A percentile compares a stretch with the other conserved stretches of the same genome.
phyloP scores from a whole-genome alignment of 2,888 invertebrate species.

The Leucozona laternaria region DNA sequence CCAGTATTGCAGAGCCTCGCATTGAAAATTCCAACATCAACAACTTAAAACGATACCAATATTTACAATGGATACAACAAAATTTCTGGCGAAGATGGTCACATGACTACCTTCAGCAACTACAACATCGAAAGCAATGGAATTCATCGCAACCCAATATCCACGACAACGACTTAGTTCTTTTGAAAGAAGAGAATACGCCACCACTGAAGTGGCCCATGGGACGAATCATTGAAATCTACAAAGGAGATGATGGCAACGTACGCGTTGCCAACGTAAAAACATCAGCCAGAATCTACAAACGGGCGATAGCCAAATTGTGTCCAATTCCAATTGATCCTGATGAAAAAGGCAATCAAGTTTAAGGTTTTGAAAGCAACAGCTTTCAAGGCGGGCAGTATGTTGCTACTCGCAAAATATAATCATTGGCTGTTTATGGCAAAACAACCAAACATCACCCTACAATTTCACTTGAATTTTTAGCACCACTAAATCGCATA shows the following conservation, averaged over 20 bases:
- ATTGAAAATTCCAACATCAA: constrained; percentile 7
- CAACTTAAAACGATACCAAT: constrained; percentile 30
- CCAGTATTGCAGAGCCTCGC: constrained; percentile 26
- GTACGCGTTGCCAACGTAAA: constrained; percentile 18
- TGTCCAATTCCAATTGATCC: background rate
- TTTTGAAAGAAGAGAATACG: constrained; percentile 36
- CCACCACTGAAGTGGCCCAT: constrained; percentile 8
- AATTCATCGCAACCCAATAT: constrained; percentile 9
- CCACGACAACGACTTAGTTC: constrained; percentile 15
- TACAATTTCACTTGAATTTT: background rate
- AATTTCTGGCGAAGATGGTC: constrained; percentile 37
- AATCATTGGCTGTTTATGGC: background rate
- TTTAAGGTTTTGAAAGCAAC: background rate
- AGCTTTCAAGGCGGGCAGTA: constrained; percentile 46
- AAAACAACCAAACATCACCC: background rate
- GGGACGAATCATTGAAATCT: background rate
- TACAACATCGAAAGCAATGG: constrained; percentile 38
- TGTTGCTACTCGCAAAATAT: constrained; percentile 25
- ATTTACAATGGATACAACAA: constrained; percentile 27
- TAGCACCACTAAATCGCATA: too few relatives aligned
- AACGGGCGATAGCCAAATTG: constrained; percentile 7
- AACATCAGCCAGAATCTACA: constrained; percentile 22
- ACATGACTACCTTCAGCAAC: constrained; percentile 32
- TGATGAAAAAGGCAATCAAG: background rate
- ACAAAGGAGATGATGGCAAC: constrained; percentile 18